Conservation (phyloP, 2,113 vertebrate genomes). For the Ceyx margarethae region DNA sequence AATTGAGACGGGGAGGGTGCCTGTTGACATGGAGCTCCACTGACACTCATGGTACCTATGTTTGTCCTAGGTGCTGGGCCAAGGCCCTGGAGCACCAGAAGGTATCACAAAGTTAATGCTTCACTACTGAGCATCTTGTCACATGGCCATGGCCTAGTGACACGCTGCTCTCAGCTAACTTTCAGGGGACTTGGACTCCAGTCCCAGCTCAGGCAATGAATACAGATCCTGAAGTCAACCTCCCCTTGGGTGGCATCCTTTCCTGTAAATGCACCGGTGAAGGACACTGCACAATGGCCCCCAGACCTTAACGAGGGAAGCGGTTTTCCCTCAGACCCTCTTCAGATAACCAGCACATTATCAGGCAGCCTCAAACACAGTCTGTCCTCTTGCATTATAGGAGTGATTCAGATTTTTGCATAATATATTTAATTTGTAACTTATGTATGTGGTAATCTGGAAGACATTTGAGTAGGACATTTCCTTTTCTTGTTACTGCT, state of each 20-base stretch:
- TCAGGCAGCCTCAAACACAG: neutral
- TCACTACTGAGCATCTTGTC: neutral
- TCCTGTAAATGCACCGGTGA: neutral
- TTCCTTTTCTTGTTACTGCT: slow-evolving; percentile 53
- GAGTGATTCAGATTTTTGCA: neutral
- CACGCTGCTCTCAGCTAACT: neutral
- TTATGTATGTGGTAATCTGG: neutral
- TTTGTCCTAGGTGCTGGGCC: neutral
- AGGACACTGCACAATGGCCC: neutral
- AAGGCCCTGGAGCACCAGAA: neutral
- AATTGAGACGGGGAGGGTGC: neutral
- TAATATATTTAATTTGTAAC: neutral
- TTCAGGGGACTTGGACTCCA: neutral
- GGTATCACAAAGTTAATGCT: neutral
- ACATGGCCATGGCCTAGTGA: fast-evolving
- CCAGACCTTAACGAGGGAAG: neutral
- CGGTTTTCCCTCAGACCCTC: neutral
- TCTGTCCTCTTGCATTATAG: neutral
- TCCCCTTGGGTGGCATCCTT: neutral
- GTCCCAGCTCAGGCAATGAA: neutral
- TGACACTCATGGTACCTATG: fast-evolving
- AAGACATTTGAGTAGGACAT: neutral
- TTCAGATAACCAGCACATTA: neutral
- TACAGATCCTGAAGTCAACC: fast-evolving
- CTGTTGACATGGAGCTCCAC: neutral